Base-by-base conservation (phyloP, 2,113 vertebrate species). In the Lycaon pictus region DNA sequence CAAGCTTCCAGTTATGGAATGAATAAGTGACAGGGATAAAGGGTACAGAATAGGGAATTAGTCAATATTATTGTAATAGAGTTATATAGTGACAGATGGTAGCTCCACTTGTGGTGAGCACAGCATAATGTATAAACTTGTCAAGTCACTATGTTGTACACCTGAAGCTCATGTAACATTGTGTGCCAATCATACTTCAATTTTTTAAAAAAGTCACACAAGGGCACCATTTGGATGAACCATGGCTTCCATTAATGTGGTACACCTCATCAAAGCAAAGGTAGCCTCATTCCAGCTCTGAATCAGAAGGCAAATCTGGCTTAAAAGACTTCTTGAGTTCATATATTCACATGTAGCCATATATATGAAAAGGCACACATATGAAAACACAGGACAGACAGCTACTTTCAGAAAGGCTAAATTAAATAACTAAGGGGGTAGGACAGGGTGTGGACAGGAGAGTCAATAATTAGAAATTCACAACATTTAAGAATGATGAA, bases 391-490 rank as follows among this genome's bases (percentile, higher is more conserved):
- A 56, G 32, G 23, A 60, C 23, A 58, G 16, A 51, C 11, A 76
- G n/a, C 5, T 77, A 25, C 35, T 62, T 85, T 83, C 63, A 84
- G 76, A 74, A 83, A 92, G 29, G 1, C 5, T 32, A 76, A 84
- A 79, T 62, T 83, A 67, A 67, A 89, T 69, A 80, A 63, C 11
- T 79, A 94, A 55, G 22, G 16, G 55, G 16, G 55, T 92, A n/a
- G 0, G 2, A 72, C 4, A 91, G 19, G 1, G 0, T 84, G 22
- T 65, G 67, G 65, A 51, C 11, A 82, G 5, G 43, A 62, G 1
- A 69, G 32, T 80, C 56, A 69, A 10, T 91, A 95, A 62, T 67
- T 55, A 88, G 29, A 96, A 53, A 82, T 60, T 83, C 9, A 88
- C 48, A 86, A 51, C 4, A 32, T 62, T 90, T 5, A 77, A 80